Evolutionary conservation across 2,888 invertebrate genomes (phyloP), one percentile per base, ranked within the genome.

Genomic region (Pachycephus smyrnensis): DNA sequence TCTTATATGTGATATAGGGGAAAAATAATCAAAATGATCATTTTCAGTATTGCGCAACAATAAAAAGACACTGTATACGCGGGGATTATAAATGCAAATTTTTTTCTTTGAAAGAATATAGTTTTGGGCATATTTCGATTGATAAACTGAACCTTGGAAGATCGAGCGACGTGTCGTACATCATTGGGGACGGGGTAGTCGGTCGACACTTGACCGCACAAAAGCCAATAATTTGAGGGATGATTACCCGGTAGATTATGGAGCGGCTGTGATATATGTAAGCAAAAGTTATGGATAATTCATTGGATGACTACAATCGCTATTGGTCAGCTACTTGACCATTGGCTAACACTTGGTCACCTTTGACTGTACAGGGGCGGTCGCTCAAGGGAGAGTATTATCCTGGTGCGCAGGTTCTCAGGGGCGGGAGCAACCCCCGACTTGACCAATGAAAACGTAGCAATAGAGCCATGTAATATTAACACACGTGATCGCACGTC

Each of bases 391-490:
- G 78, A 82, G 84, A 85, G 84, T 84, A 83, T 81, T 55, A 31
- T 3, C n/a, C 23, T 15, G 73, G 73, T 79, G 83, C 86, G 86
- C 86, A 85, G 85, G 86, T 68, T 79, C 82, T 40, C 11, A 75
- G 80, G 74, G 86, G 86, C 85, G 85, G 83, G 37, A 30, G 74
- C 74, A 74, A 74, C 74, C 74, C 74, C 74, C 30, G 23, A 30
- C 35, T 74, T 33, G 74, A 36, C 74, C 74, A 74, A 74, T 36
- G 32, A 30, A 30, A 30, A 12, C 12, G n/a, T 33, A 15, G 31
- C 37, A 11, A 74, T 74, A 74, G 30, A 37, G n/a, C n/a, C 36
- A 74, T 74, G 74, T 36, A 35, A 74, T 74, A 74, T 74, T 74
- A 74, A 74, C 74, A 30, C 33, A 37, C 33, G 74, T 74, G 74